These are phyloP conservation scores for Sthenelais limicola DNA, from an alignment of 2,888 invertebrate species.

Conservation along the genomic window DNA sequence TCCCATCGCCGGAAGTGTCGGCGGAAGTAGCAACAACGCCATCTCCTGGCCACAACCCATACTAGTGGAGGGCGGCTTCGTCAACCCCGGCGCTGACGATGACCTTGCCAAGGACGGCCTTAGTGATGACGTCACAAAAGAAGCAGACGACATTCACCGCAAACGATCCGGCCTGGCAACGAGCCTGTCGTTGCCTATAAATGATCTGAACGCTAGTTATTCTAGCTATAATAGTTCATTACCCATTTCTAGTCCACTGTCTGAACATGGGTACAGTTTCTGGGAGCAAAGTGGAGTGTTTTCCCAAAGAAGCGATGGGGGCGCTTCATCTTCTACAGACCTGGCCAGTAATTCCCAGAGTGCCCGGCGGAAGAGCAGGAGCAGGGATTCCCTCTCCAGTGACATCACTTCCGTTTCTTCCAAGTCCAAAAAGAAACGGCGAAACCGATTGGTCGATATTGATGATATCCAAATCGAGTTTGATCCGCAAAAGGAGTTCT, in stretches of 20 bases:
- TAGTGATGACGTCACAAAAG: no score
- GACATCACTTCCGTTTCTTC: constrained; percentile 21
- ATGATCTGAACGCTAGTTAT: no score
- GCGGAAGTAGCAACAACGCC: neutral
- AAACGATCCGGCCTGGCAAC: no score
- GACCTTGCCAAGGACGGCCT: no score
- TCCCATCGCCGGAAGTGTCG: neutral
- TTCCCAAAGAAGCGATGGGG: constrained; percentile 20
- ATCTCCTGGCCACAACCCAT: constrained; percentile 23
- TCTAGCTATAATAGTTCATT: no score
- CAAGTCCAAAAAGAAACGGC: constrained; percentile 6
- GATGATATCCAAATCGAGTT: constrained; percentile 47
- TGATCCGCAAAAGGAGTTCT: constrained; percentile 46
- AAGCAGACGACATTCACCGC: no score
- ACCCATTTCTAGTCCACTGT: constrained; percentile 15
- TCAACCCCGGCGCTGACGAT: constrained; percentile 16
- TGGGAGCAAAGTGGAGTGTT: constrained; percentile 16
- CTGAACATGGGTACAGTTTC: neutral
- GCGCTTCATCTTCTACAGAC: no score
- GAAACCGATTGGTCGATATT: constrained; percentile 45
- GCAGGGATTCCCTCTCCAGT: constrained; percentile 31
- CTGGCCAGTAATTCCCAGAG: neutral
- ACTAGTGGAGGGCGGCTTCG: constrained; percentile 31
- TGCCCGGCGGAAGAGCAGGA: constrained; percentile 25
- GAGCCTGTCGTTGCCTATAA: no score